Evolutionary conservation across 2,113 vertebrate species (phyloP).

Genomic region (Campylomormyrus numenius): DNA sequence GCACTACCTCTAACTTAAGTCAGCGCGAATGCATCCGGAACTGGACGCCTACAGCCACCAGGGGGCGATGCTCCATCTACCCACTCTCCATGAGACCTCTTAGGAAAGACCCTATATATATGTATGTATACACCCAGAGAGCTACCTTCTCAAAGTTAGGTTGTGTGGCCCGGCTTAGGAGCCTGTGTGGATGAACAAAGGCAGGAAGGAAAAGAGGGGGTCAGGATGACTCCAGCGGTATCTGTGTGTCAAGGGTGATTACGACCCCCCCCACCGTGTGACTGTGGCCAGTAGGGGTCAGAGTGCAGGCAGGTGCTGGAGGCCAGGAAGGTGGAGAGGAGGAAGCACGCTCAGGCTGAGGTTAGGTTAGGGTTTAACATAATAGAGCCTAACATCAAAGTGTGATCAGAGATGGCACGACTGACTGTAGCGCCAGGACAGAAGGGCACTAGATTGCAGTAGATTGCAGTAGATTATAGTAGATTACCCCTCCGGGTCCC

Average conservation of each 20-base stretch:
- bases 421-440: not conserved
- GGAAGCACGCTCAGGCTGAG: not conserved
- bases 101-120: not conserved
- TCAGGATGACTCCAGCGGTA: not conserved
- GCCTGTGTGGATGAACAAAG: not conserved
- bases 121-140: not conserved
- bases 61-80: not conserved
- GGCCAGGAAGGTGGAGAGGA: not conserved
- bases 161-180: not conserved
- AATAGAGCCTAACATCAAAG: not conserved
- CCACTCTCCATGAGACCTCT: not conserved
- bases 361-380: not conserved
- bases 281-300: not conserved
- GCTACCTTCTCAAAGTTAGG: not conserved
- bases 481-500: not conserved
- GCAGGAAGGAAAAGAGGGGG: not conserved
- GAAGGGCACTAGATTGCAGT: not conserved
- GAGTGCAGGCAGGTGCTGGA: not conserved
- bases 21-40: not conserved
- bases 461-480: not conserved
- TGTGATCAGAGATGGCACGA: not conserved
- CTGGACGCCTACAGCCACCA: not conserved
- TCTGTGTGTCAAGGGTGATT: not conserved
- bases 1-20: not conserved
- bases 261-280: not conserved